Base-by-base conservation (phyloP, 2,797 vertebrate species). In the Numenius phaeopus region DNA sequence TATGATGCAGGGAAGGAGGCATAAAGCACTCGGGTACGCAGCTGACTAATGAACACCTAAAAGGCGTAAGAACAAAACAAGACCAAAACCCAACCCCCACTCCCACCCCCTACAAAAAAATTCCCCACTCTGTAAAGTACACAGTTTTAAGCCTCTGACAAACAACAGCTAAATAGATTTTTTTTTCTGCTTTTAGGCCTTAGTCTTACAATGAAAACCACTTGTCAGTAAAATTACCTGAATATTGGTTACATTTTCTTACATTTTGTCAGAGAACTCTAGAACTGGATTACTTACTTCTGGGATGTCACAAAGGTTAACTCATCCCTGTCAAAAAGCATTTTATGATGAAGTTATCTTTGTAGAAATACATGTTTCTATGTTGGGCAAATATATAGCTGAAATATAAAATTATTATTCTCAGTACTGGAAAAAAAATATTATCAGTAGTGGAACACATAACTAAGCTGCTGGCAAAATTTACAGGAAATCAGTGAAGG, bases 401-500 rank as follows among this genome's bases (percentile, higher is more conserved):
- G 8, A 55, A 86, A 82, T 86, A 57, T 32, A 94, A 62, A 57
- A 42, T 52, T 96, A 62, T 42, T 83, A 47, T 83, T 94, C 77
- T 71, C 58, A 52, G 47, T 90, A 64, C 34, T 95, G 30, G 12
- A 12, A 9, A 21, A 32, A 46, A 55, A 67, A 40, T 85, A 58
- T 66, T 70, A 65, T 62, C 20, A 23, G 9, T 54, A 83, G 39
- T 62, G n/a, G 44, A 62, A 89, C 34, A 59, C 70, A 39, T 59
- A 95, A 65, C 30, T 79, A 89, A 87, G 27, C 71, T 67, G 4
- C 34, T 94, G 65, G 34, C 27, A 90, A 88, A 90, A 83, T 89
- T 65, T 83, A 59, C 7, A 34, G 65, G 17, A 81, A 92, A 55
- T 80, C 61, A 90, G 49, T 83, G 52, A 67, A 64, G 29, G 7